phyloP scores from a whole-genome alignment of 2,888 invertebrate species.

The Hetaerina titia region DNA sequence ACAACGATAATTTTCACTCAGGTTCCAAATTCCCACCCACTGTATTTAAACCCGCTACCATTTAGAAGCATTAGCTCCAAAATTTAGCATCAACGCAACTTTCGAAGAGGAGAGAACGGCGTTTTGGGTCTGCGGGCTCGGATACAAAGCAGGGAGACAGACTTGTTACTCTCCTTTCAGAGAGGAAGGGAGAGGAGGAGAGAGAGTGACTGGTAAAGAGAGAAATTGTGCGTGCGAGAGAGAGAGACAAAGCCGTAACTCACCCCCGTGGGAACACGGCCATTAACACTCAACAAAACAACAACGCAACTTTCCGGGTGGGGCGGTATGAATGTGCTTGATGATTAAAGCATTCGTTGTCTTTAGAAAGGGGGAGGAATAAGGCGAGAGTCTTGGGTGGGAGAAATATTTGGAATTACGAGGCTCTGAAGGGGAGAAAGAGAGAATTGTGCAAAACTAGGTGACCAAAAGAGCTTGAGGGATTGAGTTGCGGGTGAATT shows the following conservation, averaged over 20 bases:
- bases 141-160: too few species aligned
- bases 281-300: constrained; percentile 35
- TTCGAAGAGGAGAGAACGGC: too few species aligned
- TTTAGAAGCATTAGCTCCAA: too few species aligned
- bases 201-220: not conserved
- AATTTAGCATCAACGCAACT: too few species aligned
- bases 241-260: not conserved
- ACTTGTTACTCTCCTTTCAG: too few species aligned
- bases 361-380: not conserved
- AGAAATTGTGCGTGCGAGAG: not conserved
- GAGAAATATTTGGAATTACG: not conserved
- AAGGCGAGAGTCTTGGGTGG: not conserved
- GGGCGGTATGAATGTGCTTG: constrained; percentile 10
- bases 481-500: too few species aligned
- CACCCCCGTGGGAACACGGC: constrained; percentile 42
- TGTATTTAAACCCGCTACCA: too few species aligned
- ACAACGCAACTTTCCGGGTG: constrained; percentile 11
- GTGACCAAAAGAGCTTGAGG: too few species aligned
- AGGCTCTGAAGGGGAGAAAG: not conserved
- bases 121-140: too few species aligned
- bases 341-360: constrained; percentile 15
- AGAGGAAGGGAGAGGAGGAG: not conserved
- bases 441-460: not conserved
- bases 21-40: too few species aligned
- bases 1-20: too few species aligned